Conservation (phyloP, 2,888 invertebrate species). For the Ecliptopera silaceata region DNA sequence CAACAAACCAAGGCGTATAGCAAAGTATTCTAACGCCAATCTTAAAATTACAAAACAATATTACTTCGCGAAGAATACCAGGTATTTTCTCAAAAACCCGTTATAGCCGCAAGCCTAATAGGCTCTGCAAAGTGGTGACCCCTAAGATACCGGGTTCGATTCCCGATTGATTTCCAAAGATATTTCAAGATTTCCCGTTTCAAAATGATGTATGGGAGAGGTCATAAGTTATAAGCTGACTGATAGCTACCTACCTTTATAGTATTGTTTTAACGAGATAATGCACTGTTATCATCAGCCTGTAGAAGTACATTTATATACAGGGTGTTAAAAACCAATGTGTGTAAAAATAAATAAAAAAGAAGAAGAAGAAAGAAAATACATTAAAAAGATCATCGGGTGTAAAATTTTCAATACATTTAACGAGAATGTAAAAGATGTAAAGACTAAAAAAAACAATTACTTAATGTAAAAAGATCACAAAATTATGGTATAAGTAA, state of each 20-base stretch:
- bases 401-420: no score
- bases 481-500: no score
- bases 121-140: slow-evolving; percentile 15
- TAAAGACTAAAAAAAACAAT: no score
- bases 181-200: slow-evolving; percentile 16
- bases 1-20: background rate
- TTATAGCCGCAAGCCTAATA: slow-evolving; percentile 16
- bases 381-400: no score
- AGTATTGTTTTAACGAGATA: background rate
- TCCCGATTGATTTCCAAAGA: slow-evolving; percentile 19
- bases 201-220: slow-evolving; percentile 1
- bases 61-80: background rate
- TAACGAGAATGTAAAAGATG: no score
- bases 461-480: no score
- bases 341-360: background rate
- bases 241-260: background rate
- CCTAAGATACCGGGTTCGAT: slow-evolving; percentile 17
- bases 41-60: slow-evolving; percentile 1
- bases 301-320: no score
- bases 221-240: background rate
- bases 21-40: background rate
- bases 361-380: no score
- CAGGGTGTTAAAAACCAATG: background rate
- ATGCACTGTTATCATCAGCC: background rate
- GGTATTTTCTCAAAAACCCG: background rate